Evolutionary conservation across 2,797 vertebrate genomes (phyloP).

Genomic region (Karalla daura): DNA sequence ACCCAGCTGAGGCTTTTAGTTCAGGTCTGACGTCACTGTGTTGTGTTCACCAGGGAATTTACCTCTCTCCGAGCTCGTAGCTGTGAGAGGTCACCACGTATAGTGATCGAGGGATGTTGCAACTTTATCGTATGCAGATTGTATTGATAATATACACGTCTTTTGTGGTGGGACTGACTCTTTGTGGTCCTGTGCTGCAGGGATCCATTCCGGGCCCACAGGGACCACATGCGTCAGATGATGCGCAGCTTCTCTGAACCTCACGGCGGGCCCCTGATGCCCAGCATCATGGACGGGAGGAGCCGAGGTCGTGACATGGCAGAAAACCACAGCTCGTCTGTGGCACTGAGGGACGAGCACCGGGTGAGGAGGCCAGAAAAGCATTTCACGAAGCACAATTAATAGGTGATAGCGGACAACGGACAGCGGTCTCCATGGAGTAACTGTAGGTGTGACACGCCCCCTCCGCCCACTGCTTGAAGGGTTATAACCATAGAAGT

Average conservation of each 20-base stretch:
- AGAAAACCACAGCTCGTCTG: conserved; percentile 56
- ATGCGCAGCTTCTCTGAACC: conserved; percentile 91
- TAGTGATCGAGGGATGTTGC: not conserved
- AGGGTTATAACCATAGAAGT: conserved; percentile 1
- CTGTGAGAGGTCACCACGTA: not conserved
- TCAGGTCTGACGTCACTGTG: conserved; percentile 30
- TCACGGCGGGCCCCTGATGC: conserved; percentile 80
- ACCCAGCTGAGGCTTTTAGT: conserved; percentile 29
- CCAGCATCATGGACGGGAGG: conserved; percentile 82
- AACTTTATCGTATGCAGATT: too few relatives aligned
- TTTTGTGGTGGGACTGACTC: not conserved
- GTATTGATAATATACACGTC: too few relatives aligned
- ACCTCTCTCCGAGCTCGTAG: not conserved
- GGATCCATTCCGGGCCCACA: conserved; percentile 89
- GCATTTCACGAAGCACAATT: not conserved
- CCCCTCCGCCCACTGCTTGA: not conserved
- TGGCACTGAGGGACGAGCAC: conserved; percentile 67
- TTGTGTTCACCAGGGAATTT: conserved; percentile 29
- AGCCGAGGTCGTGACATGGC: conserved; percentile 16
- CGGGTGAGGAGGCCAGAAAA: conserved; percentile 88
- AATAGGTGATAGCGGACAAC: not conserved
- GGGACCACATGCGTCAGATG: conserved; percentile 87
- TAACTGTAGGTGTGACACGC: too few relatives aligned
- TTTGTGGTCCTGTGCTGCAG: conserved; percentile 74
- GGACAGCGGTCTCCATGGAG: too few relatives aligned